Evolutionary conservation across 2,113 vertebrate genomes (phyloP), one percentile per base, ranked within the genome.

Genomic region (Coturnix japonica): DNA sequence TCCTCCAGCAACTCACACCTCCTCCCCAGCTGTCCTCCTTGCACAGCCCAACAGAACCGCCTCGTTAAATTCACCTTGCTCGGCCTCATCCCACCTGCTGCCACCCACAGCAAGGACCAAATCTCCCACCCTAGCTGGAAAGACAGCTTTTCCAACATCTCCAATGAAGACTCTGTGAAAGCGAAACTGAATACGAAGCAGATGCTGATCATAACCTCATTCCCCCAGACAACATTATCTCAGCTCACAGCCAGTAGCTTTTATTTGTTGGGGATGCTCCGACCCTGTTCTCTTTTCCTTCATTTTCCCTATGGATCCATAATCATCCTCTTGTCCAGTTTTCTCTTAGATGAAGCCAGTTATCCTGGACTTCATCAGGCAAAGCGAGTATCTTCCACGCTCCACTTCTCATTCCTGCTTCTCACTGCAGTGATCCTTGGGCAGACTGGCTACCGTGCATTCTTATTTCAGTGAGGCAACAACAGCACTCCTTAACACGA

Each of bases 241-340:
- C 92, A 87, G 60, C 57, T 91, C 47, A 69, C 66, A 93, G 71
- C 33, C 80, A 82, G 91, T 85, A 92, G 84, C 60, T 87, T 85
- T 93, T 79, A 82, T 91, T 82, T 87, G 41, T 59, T 87, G 49
- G 56, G 85, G 91, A 76, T 92, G 35, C 31, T 89, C 71, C 2
- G 26, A 21, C 76, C 64, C 46, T 87, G 51, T 60, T 80, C 54
- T 77, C 44, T 69, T 60, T 89, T 93, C 49, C 61, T 86, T 93
- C 33, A 9, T 85, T 94, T 89, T 64, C 91, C 78, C 78, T 74
- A 37, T 20, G 54, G 79, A 77, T 41, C 72, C 60, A 85, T 92
- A 92, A 87, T 43, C 21, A 49, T 37, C n/a, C 39, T 73, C 78
- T 92, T 83, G 72, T 93, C 79, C 47, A 64, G 16, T 60, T 83